These are phyloP conservation scores for Halictus rubicundus DNA, from an alignment of 1,140 invertebrate species.

Conservation along the genomic window DNA sequence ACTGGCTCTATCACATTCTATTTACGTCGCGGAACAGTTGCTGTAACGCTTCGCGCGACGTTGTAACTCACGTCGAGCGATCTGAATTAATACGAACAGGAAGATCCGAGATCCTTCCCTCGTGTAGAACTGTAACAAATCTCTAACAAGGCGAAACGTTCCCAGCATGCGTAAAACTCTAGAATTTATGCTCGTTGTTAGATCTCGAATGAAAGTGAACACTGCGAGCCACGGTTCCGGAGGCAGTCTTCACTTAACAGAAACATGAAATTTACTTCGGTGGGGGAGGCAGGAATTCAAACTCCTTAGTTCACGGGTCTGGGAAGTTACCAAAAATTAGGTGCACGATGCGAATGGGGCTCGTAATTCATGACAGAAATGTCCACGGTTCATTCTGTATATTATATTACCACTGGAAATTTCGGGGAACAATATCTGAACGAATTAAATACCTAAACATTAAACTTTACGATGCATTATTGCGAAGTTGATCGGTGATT, in stretches of 20 bases:
- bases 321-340: too few species aligned
- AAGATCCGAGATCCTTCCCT: not conserved
- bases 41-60: not conserved
- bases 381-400: not conserved
- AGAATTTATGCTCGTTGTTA: not conserved
- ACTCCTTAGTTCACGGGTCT: not conserved
- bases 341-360: not conserved
- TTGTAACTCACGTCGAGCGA: not conserved
- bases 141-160: not conserved
- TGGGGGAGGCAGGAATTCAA: not conserved
- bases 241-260: not conserved
- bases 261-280: not conserved
- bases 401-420: too few species aligned
- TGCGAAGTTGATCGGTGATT: too few species aligned
- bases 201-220: not conserved
- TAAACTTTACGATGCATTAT: too few species aligned
- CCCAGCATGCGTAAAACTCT: not conserved
- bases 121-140: not conserved
- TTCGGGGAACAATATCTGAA: too few species aligned
- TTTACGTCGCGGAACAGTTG: not conserved
- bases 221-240: not conserved
- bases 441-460: too few species aligned
- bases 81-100: slow-evolving; percentile 2
- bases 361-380: not conserved
- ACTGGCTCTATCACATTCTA: not conserved